Percentiles rank a stretch among this genome's conserved stretches.
phyloP scores from a whole-genome alignment of 2,797 vertebrate species.

The Sebastes kiyomatsui region DNA sequence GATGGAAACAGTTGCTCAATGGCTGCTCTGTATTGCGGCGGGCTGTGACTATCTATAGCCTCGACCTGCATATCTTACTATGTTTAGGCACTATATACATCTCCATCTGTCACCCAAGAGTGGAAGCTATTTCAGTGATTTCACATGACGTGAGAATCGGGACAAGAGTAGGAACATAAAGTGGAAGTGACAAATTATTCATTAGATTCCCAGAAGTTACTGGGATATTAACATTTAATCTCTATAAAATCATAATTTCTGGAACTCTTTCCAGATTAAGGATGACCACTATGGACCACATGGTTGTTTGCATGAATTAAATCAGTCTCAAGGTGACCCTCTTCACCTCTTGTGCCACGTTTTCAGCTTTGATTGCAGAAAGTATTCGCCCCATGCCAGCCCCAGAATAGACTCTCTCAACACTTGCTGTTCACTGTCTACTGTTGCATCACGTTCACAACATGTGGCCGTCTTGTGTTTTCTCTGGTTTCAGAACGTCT shows the following conservation, averaged over 20 bases:
- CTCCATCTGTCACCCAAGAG: conserved; percentile 66
- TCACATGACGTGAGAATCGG: conserved; percentile 48
- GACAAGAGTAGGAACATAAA: neutral
- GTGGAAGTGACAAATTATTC: conserved; percentile 1
- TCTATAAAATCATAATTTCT: neutral
- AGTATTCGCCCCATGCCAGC: conserved; percentile 35
- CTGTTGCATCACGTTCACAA: conserved; percentile 41
- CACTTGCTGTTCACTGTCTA: conserved; percentile 14
- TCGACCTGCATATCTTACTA: conserved; percentile 72
- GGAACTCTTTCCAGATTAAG: neutral
- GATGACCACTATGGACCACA: neutral
- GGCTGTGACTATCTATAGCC: conserved; percentile 69
- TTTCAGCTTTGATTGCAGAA: conserved; percentile 46
- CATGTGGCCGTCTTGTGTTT: conserved; percentile 10
- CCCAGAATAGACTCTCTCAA: conserved; percentile 65
- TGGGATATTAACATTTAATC: neutral
- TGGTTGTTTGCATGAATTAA: neutral
- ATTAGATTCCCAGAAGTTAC: neutral
- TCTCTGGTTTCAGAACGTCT: conserved; percentile 28
- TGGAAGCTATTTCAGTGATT: conserved; percentile 71
- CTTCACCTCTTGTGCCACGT: conserved; percentile 4
- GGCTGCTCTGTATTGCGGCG: conserved; percentile 33
- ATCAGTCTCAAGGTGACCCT: conserved; percentile 50
- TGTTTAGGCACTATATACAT: conserved; percentile 69
- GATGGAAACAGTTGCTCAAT: conserved; percentile 68